A percentile compares a stretch with the other conserved stretches of the same genome.
phyloP scores from a whole-genome alignment of 1,140 invertebrate species.

The Halictus rubicundus region DNA sequence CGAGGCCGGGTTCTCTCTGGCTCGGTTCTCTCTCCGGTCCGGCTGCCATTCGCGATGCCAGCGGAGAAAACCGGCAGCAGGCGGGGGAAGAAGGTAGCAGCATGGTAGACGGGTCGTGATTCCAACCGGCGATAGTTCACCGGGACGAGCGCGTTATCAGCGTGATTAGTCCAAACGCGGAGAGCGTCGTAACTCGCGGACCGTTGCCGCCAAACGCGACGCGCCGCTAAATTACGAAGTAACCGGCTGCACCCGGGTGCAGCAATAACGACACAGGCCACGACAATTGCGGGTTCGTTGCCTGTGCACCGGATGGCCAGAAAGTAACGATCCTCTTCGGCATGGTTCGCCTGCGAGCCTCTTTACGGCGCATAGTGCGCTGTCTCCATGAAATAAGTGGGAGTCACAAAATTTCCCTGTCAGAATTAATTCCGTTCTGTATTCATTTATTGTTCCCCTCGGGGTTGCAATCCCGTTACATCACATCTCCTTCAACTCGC shows the following conservation, averaged over 20 bases:
- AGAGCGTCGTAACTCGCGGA: conserved; percentile 21
- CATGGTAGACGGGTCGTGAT: neutral
- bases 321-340: too few relatives aligned
- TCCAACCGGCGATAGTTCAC: conserved; percentile 15
- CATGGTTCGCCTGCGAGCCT: too few relatives aligned
- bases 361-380: too few relatives aligned
- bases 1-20: neutral
- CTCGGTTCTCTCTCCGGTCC: neutral
- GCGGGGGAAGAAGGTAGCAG: neutral
- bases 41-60: too few relatives aligned
- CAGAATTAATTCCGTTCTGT: too few relatives aligned
- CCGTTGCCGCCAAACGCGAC: neutral
- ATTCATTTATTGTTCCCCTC: too few relatives aligned
- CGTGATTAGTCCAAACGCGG: conserved; percentile 42
- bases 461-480: too few relatives aligned
- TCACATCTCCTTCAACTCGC: too few relatives aligned
- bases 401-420: too few relatives aligned
- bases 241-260: neutral
- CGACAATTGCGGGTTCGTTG: conserved; percentile 65
- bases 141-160: conserved; percentile 3
- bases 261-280: conserved; percentile 1
- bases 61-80: too few relatives aligned
- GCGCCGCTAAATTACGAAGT: conserved; percentile 17
- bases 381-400: too few relatives aligned
- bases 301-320: neutral